Percentiles rank a stretch among this genome's conserved stretches.
Conservation (phyloP, 2,888 invertebrate genomes). For the Drosophila stalkeri region DNA sequence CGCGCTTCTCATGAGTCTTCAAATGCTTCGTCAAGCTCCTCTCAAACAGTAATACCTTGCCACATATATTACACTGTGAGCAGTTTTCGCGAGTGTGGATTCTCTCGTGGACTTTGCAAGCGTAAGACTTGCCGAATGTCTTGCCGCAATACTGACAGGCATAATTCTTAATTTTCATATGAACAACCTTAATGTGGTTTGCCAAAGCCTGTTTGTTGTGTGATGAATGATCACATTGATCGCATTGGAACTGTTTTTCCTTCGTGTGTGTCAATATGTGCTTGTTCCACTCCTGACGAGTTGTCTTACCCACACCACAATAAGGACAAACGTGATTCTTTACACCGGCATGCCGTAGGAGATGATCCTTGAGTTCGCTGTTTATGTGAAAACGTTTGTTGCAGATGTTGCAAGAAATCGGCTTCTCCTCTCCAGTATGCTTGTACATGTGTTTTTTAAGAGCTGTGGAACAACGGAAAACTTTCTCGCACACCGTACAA, state of each 20-base stretch:
- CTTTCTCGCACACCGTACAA: constrained; percentile 82
- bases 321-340: constrained; percentile 84
- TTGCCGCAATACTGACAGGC: constrained; percentile 82
- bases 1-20: constrained; percentile 81
- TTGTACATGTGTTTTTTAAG: constrained; percentile 83
- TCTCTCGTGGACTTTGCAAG: constrained; percentile 81
- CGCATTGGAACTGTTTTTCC: constrained; percentile 82
- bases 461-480: constrained; percentile 82
- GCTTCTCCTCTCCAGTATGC: constrained; percentile 82
- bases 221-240: constrained; percentile 77
- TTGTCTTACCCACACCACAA: constrained; percentile 84
- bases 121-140: constrained; percentile 79
- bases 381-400: constrained; percentile 82
- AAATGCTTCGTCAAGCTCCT: constrained; percentile 80
- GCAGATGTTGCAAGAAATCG: constrained; percentile 82
- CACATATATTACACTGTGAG: constrained; percentile 81
- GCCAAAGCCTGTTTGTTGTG: constrained; percentile 82
- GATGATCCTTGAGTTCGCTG: constrained; percentile 82
- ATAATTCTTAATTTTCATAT: constrained; percentile 81
- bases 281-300: constrained; percentile 82
- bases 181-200: constrained; percentile 81
- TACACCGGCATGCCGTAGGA: constrained; percentile 83
- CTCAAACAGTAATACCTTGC: constrained; percentile 81
- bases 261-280: constrained; percentile 83
- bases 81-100: constrained; percentile 81